Conservation (phyloP, 2,888 invertebrate genomes). For the Elmis aenea region DNA sequence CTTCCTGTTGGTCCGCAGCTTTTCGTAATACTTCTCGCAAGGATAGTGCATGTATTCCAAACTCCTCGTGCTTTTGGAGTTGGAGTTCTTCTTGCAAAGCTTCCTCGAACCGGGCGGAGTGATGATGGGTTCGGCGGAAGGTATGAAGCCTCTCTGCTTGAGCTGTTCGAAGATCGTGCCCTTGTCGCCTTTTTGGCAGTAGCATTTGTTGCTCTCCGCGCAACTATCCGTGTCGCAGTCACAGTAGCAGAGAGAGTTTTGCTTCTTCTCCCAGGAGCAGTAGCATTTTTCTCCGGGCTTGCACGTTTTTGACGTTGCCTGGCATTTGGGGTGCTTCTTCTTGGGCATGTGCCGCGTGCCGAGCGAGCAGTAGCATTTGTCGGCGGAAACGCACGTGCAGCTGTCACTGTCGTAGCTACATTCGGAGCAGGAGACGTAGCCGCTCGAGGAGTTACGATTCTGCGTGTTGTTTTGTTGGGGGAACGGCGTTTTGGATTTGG, state of each 20-base stretch:
- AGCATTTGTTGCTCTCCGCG: conserved; percentile 82
- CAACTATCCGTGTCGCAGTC: conserved; percentile 84
- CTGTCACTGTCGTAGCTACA: conserved; percentile 82
- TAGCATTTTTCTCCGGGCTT: conserved; percentile 58
- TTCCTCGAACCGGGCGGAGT: conserved; percentile 34
- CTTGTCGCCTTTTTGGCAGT: conserved; percentile 55
- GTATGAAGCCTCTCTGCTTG: conserved; percentile 49
- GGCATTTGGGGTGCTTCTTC: conserved; percentile 22
- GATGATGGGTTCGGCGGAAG: conserved; percentile 30
- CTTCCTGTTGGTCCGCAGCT: conserved; percentile 44
- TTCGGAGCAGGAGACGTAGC: conserved; percentile 83
- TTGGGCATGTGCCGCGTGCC: conserved; percentile 49
- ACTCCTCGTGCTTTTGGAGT: conserved; percentile 45
- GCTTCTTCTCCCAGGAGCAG: conserved; percentile 52
- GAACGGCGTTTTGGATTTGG: conserved; percentile 36
- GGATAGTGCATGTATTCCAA: conserved; percentile 54
- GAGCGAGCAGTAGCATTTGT: conserved; percentile 81
- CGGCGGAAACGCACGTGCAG: conserved; percentile 69
- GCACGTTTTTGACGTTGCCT: conserved; percentile 35
- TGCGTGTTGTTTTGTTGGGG: conserved; percentile 32
- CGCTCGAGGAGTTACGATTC: conserved; percentile 50
- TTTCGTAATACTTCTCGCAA: conserved; percentile 49
- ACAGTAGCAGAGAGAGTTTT: conserved; percentile 52
- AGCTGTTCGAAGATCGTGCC: conserved; percentile 49
- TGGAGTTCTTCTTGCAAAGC: conserved; percentile 39